A percentile compares a stretch with the other conserved stretches of the same genome.
Conservation (phyloP, 2,113 vertebrate genomes). For the Chauna torquata region DNA sequence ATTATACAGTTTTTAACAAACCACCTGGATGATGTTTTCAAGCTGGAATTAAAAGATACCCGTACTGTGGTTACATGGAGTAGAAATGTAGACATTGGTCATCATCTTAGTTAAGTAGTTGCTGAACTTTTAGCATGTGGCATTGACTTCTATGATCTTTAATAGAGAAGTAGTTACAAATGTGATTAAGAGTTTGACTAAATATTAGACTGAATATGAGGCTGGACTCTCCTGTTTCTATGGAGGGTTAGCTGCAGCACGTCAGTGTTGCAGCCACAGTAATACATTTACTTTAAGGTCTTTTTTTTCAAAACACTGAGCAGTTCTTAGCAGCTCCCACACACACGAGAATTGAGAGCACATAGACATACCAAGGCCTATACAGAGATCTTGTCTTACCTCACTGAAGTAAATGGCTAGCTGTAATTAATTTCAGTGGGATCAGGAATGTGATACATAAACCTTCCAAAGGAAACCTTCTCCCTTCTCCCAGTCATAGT, state of each 20-base stretch:
- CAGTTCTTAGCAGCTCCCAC: not conserved
- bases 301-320: accelerated
- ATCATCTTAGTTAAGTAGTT: not conserved
- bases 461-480: not conserved
- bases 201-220: accelerated
- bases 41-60: not conserved
- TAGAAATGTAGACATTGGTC: not conserved
- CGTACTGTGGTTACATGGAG: not conserved
- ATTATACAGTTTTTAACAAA: not conserved
- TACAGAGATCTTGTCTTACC: not conserved
- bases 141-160: not conserved
- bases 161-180: not conserved
- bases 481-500: not conserved
- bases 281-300: not conserved
- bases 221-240: not conserved
- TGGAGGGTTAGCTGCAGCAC: not conserved
- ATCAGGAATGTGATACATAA: not conserved
- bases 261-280: not conserved
- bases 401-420: not conserved
- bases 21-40: not conserved
- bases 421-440: not conserved
- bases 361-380: not conserved
- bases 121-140: not conserved
- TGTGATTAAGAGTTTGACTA: not conserved
- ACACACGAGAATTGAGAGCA: not conserved